Percentiles rank a stretch among this genome's conserved stretches.
phyloP scores from a whole-genome alignment of 2,888 invertebrate species.

The Sesia bembeciformis region DNA sequence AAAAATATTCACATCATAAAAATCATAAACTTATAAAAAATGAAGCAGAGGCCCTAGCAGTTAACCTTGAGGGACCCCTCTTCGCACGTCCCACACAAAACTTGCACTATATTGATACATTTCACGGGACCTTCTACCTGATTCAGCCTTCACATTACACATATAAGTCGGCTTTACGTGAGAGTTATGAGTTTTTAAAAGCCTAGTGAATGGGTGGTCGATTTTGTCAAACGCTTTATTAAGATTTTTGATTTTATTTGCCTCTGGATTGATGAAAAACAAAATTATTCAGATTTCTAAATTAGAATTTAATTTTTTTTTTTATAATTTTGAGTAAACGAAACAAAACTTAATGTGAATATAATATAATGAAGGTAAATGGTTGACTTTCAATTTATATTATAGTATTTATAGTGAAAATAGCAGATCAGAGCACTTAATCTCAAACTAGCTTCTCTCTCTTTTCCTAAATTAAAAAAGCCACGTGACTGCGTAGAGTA shows the following conservation, averaged over 20 bases:
- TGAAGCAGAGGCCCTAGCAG: conserved; percentile 32
- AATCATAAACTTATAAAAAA: conserved; percentile 31
- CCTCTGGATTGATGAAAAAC: no score
- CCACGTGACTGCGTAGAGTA: no score
- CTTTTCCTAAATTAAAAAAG: no score
- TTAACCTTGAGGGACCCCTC: conserved; percentile 56
- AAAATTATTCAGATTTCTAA: no score
- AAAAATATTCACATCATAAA: conserved; percentile 14
- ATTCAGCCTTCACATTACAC: conserved; percentile 39
- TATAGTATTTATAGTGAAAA: no score
- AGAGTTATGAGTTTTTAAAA: conserved; percentile 13
- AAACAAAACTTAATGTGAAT: no score
- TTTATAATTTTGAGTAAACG: no score
- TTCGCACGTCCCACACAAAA: conserved; percentile 68
- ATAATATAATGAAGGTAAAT: no score
- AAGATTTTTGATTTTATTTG: conserved; percentile 14
- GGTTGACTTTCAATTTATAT: no score
- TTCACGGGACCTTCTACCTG: conserved; percentile 68
- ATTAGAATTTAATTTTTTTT: no score
- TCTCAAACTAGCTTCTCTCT: no score
- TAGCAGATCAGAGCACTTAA: no score
- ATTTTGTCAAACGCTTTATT: conserved; percentile 32
- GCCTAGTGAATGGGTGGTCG: conserved; percentile 44
- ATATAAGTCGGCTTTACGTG: conserved; percentile 36
- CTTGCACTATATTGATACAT: conserved; percentile 67